Evolutionary conservation across 2,113 vertebrate species (phyloP).

Genomic region (Datnioides undecimradiatus): DNA sequence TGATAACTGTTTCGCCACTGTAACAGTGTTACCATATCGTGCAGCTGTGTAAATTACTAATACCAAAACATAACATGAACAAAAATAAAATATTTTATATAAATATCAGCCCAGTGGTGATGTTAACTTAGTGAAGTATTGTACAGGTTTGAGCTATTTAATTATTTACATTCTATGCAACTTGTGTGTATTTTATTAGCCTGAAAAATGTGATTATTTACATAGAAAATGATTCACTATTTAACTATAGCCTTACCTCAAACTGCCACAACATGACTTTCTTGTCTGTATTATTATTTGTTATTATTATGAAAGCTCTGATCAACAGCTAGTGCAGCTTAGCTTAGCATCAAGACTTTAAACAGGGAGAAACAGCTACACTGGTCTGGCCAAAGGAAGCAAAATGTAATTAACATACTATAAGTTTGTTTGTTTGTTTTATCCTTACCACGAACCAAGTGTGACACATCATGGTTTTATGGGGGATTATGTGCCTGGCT

Average conservation of each 20-base stretch:
- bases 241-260: too few species aligned
- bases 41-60: slow-evolving; percentile 64
- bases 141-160: too few species aligned
- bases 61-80: slow-evolving; percentile 31
- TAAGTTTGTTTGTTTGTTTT: too few species aligned
- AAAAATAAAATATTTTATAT: slow-evolving; percentile 68
- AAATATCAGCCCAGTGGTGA: slow-evolving; percentile 5
- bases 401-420: not conserved
- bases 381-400: not conserved
- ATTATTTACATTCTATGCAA: not conserved
- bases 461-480: not conserved
- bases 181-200: too few species aligned
- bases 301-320: too few species aligned
- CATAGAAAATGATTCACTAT: too few species aligned
- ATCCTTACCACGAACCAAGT: not conserved
- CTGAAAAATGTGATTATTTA: too few species aligned
- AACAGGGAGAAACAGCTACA: not conserved
- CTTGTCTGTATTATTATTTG: too few species aligned
- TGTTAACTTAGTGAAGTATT: not conserved
- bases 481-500: too few species aligned
- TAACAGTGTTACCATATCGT: slow-evolving; percentile 47
- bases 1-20: slow-evolving; percentile 48
- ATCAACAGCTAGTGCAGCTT: not conserved
- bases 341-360: not conserved
- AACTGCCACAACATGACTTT: not conserved